Conservation (phyloP, 2,113 vertebrate species). For the Paedocypris sp. region DNA sequence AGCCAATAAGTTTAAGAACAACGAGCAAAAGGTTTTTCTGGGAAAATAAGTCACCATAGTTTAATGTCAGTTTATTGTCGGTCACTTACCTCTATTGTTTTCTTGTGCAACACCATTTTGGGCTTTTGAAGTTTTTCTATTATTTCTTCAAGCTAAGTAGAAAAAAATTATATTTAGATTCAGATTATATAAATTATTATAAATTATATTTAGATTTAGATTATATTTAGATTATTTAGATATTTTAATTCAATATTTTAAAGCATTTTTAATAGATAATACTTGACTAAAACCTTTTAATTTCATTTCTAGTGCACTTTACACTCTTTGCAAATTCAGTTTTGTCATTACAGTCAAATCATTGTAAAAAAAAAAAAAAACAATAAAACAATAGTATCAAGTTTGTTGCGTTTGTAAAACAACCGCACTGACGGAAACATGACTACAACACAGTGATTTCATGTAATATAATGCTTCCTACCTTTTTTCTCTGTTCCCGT, state of each 20-base stretch:
- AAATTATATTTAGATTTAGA: not conserved
- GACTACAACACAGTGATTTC: not conserved
- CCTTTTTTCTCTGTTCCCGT: conserved; percentile 90
- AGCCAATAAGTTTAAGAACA: no score
- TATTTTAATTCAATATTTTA: no score
- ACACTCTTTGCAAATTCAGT: no score
- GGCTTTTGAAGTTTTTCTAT: conserved; percentile 85
- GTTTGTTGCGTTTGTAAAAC: not conserved
- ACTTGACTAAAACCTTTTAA: no score
- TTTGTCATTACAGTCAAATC: no score
- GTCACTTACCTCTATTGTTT: conserved; percentile 71
- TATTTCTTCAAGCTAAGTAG: conserved; percentile 72
- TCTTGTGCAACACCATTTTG: conserved; percentile 76
- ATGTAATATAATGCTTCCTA: conserved; percentile 34
- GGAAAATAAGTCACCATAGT: not conserved
- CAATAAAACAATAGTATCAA: not conserved
- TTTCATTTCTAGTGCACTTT: no score
- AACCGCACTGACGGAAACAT: not conserved
- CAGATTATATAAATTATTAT: no score
- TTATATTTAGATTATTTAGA: no score
- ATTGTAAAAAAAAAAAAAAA: no score
- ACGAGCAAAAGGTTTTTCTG: not conserved
- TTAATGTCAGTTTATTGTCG: not conserved
- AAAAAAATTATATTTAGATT: conserved; percentile 3
- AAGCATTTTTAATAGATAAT: no score